Base-by-base conservation (phyloP, 2,888 invertebrate species). In the Noctua comes region DNA sequence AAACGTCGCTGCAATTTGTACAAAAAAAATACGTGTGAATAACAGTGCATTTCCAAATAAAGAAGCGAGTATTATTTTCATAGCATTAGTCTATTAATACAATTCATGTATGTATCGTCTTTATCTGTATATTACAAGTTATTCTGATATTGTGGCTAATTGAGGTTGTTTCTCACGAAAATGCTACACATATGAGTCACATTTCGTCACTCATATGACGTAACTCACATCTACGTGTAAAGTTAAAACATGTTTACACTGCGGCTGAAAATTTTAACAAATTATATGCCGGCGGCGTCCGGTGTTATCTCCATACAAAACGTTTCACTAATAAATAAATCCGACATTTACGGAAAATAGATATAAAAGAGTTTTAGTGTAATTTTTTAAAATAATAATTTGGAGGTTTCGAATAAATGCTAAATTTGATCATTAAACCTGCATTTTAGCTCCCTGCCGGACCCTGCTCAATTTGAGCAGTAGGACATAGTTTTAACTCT, bases 61-160 rank as follows among this genome's bases (percentile, higher is more conserved):
- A 65, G 73, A 73, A 73, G 73, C 62, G 73, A 65, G 73, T 73
- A 73, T 73, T 73, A 64, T 73, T 73, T 73, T 73, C 73, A 73
- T 43, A 40, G 31, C 36, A 59, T 73, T 73, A 62, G 43, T 51
- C 59, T 73, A 48, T 64, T 48, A 65, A 73, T 66, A 73, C 70
- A 74, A 62, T 75, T 66, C 66, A 66, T 66, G 66, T 66, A 66
- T 66, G 66, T 66, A 66, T 66, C 66, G 66, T 66, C 66, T 66
- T 66, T 66, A 66, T 66, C 66, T 66, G 66, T 66, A 73, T 73
- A 76, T 43, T 36, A 76, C 73, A 57, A 76, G 80, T 66, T 79
- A 68, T 77, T 77, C 65, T 73, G 73, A 73, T 73, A 48, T 73
- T 73, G 73, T 64, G 40, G 46, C 65, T 73, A 59, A 59, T 59